A percentile compares a stretch with the other conserved stretches of the same genome.
These are phyloP conservation scores for Hycleus cichorii DNA, from an alignment of 1,140 invertebrate genomes.

Conservation along the genomic window DNA sequence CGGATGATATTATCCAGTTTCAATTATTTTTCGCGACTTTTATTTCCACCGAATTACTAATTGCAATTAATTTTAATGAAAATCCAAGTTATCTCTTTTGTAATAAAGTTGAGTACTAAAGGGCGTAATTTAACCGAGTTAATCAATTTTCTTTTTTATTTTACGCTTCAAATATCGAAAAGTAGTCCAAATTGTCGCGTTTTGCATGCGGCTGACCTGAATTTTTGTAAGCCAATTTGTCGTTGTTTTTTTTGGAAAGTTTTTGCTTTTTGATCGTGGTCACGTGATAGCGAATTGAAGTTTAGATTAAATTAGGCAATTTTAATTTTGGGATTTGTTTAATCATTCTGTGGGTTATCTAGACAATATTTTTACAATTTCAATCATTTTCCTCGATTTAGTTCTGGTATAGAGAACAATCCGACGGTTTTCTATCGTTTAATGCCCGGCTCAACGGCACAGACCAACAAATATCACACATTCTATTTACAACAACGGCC, in stretches of 20 bases:
- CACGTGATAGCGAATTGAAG: conserved; percentile 19
- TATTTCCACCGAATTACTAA: too few relatives aligned
- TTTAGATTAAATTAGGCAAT: not conserved
- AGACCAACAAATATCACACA: conserved; percentile 92
- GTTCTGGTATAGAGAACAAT: conserved; percentile 92
- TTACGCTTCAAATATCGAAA: not conserved
- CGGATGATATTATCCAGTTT: too few relatives aligned
- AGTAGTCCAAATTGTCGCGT: conserved; percentile 10
- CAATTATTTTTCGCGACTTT: too few relatives aligned
- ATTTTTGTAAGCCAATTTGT: conserved; percentile 38
- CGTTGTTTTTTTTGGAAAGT: conserved; percentile 24
- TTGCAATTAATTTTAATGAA: too few relatives aligned
- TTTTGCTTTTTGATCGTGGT: conserved; percentile 34
- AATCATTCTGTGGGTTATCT: not conserved
- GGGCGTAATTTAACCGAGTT: too few relatives aligned
- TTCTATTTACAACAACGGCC: conserved; percentile 90
- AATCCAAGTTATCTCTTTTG: too few relatives aligned
- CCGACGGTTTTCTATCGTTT: conserved; percentile 90
- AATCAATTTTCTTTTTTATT: not conserved
- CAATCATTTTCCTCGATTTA: conserved; percentile 44
- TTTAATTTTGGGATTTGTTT: conserved; percentile 2
- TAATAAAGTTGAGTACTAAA: too few relatives aligned
- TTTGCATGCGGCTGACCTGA: conserved; percentile 40
- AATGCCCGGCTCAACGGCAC: conserved; percentile 89
- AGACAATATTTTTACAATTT: not conserved